Evolutionary conservation across 2,888 invertebrate genomes (phyloP).

Genomic region (Hylaea fasciaria): DNA sequence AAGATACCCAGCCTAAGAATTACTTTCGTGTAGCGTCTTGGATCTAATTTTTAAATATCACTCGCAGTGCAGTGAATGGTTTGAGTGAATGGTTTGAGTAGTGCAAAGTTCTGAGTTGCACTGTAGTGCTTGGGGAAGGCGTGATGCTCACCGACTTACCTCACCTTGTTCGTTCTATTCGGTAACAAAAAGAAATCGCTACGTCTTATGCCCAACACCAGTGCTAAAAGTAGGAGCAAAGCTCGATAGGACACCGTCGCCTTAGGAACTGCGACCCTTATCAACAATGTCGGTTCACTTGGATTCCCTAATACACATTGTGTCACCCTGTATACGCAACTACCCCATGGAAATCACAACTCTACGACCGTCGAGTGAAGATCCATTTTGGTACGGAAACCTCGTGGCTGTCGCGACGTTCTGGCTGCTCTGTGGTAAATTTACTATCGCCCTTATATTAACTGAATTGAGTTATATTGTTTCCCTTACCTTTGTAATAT

Average conservation of each 20-base stretch:
- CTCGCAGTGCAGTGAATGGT: too few relatives aligned
- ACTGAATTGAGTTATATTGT: slow-evolving; percentile 71
- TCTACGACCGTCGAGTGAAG: slow-evolving; percentile 29
- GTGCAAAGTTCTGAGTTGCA: too few relatives aligned
- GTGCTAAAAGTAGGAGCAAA: slow-evolving; percentile 62
- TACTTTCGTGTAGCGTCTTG: too few relatives aligned
- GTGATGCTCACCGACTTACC: too few relatives aligned
- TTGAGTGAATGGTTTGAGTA: too few relatives aligned
- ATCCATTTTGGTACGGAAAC: slow-evolving; percentile 30
- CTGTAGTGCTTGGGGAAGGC: too few relatives aligned
- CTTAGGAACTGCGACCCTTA: slow-evolving; percentile 78
- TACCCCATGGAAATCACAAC: slow-evolving; percentile 42
- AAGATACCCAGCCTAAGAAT: too few relatives aligned
- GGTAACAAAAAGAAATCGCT: slow-evolving; percentile 31
- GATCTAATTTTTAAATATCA: too few relatives aligned
- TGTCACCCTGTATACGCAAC: slow-evolving; percentile 54
- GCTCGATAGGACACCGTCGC: slow-evolving; percentile 71
- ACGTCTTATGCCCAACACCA: slow-evolving; percentile 48
- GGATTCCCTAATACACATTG: slow-evolving; percentile 70
- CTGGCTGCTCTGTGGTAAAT: slow-evolving; percentile 54
- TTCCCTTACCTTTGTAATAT: slow-evolving; percentile 67
- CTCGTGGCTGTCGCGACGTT: slow-evolving; percentile 40
- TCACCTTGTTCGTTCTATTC: too few relatives aligned
- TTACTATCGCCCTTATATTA: slow-evolving; percentile 71
- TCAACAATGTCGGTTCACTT: slow-evolving; percentile 73